Percentiles rank a stretch among this genome's conserved stretches.
Conservation (phyloP, 2,888 invertebrate species). For the Mylabris sibirica region DNA sequence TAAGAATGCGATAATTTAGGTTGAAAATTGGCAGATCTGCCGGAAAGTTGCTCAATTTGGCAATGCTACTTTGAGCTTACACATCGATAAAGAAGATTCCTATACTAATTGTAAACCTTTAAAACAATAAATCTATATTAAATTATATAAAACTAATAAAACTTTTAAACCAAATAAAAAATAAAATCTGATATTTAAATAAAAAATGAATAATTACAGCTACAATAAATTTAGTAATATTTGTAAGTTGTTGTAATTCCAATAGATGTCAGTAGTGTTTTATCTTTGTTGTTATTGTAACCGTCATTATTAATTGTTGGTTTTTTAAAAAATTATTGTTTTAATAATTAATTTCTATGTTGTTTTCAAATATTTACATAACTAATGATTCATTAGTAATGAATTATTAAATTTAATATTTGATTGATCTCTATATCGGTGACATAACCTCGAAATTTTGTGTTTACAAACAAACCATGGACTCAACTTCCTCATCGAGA, state of each 20-base stretch:
- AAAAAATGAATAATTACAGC: background rate
- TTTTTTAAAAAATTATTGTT: background rate
- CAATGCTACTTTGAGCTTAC: background rate
- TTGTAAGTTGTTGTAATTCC: background rate
- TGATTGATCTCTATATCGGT: background rate
- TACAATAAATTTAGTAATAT: too few species aligned
- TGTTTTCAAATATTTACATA: background rate
- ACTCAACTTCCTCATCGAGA: background rate
- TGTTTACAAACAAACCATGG: constrained; percentile 28
- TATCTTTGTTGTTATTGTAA: constrained; percentile 1
- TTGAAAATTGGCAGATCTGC: too few species aligned
- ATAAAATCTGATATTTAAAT: background rate
- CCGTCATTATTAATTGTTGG: constrained; percentile 25
- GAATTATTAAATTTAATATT: background rate
- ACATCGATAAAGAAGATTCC: background rate
- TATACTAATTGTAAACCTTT: background rate
- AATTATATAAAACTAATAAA: too few species aligned
- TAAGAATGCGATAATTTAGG: too few species aligned
- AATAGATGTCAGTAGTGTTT: constrained; percentile 17
- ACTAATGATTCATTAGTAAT: background rate
- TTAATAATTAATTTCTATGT: background rate
- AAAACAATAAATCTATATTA: background rate
- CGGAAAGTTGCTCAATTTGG: background rate
- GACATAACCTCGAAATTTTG: constrained; percentile 29
- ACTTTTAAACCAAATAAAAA: background rate